Evolutionary conservation across 2,113 vertebrate genomes (phyloP), one percentile per base, ranked within the genome.

Genomic region (Murina feae): DNA sequence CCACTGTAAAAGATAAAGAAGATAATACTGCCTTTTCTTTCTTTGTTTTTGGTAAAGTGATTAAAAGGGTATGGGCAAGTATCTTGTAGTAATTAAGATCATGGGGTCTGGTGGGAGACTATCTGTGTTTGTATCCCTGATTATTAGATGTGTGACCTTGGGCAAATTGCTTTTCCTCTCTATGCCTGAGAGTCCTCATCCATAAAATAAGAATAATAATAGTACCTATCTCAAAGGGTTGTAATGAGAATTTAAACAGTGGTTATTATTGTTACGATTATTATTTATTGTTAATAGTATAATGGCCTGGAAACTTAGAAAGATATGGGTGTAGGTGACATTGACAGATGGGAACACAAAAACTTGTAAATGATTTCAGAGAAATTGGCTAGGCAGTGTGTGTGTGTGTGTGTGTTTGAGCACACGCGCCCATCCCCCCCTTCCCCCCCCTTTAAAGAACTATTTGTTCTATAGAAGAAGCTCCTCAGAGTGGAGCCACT

Each of bases 1-100:
- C 89, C 79, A 94, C 68, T 94, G 79, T 96, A 94, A 96, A 95
- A 95, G 93, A 91, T 91, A 93, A 96, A 96, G 83, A 97, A 63
- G 79, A 93, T 93, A 95, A 89, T 92, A 90, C 86, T 49, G 25
- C 39, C 30, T 90, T n/a, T 21, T 39, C 11, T 55, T 6, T 65
- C 12, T 37, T 2, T 39, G 2, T 53, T 47, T 74, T 72, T 25
- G 32, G 58, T 74, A 65, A 89, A 85, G 63, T 49, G 53, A 89
- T 92, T 49, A 66, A 90, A 88, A 82, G 69, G 18, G 49, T 93
- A 32, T 63, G 80, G 30, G 65, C 44, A 81, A 75, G 47, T 49
- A 39, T 55, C 5, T 1, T 53, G 37, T 4, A 28, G 25, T 60
- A n/a, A 35, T 80, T 86, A 80, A 55, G 16, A 71, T 58, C 44